Conservation (phyloP, 2,888 invertebrate genomes). For the Pseudoips prasinana region DNA sequence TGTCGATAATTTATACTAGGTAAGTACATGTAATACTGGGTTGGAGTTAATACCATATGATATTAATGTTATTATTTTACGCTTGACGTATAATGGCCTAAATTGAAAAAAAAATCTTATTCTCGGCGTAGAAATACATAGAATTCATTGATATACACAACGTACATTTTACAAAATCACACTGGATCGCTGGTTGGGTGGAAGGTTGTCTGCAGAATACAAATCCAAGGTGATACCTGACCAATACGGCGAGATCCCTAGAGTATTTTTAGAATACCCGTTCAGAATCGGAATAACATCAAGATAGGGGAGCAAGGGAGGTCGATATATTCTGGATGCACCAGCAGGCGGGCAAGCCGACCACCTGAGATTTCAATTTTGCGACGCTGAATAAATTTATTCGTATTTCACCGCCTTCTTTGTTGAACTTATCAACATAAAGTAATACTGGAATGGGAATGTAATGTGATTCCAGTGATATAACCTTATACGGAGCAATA, state of each 20-base stretch:
- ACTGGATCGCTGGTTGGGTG: conserved; percentile 50
- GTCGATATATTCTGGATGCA: conserved; percentile 41
- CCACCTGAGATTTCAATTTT: conserved; percentile 80
- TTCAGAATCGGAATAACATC: conserved; percentile 25
- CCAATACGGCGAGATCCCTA: conserved; percentile 45
- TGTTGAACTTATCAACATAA: conserved; percentile 52
- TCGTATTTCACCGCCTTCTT: conserved; percentile 58
- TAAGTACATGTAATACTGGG: no score
- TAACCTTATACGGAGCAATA: no score
- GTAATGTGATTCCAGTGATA: conserved; percentile 23
- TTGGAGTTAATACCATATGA: no score
- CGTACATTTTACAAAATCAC: conserved; percentile 57
- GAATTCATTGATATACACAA: conserved; percentile 37
- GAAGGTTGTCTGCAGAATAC: conserved; percentile 58
- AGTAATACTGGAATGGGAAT: conserved; percentile 39
- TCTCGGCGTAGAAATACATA: no score
- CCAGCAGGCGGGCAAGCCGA: conserved; percentile 46
- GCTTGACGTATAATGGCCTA: no score
- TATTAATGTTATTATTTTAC: no score
- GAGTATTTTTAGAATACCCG: conserved; percentile 35
- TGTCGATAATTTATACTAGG: no score
- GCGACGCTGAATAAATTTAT: conserved; percentile 73
- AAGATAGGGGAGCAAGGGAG: conserved; percentile 33
- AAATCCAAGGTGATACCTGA: conserved; percentile 56
- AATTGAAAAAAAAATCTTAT: no score